Conservation (phyloP, 2,797 vertebrate genomes). For the Apogon talboti region DNA sequence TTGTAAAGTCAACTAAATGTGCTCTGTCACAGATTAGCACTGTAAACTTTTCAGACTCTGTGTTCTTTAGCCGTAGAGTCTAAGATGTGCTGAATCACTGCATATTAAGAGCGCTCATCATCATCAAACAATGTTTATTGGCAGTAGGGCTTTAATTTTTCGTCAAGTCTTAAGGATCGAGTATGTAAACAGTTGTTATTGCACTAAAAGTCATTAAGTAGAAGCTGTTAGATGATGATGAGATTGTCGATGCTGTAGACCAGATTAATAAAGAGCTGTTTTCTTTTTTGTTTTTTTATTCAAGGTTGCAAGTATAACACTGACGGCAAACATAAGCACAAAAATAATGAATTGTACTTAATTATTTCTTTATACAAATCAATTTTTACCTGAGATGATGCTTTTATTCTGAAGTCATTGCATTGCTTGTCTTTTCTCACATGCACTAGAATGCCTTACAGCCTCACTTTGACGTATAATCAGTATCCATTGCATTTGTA, state of each 20-base stretch:
- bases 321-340: too few relatives aligned
- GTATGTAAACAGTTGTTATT: conserved; percentile 29
- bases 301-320: neutral
- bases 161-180: conserved; percentile 6
- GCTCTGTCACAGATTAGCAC: conserved; percentile 31
- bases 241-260: conserved; percentile 30
- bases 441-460: too few relatives aligned
- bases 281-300: too few relatives aligned
- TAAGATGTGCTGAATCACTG: conserved; percentile 49
- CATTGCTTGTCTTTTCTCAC: too few relatives aligned
- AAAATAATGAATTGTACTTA: too few relatives aligned
- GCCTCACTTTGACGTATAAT: neutral
- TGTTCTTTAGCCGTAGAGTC: conserved; percentile 25
- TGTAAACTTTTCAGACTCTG: conserved; percentile 37
- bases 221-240: conserved; percentile 26
- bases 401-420: too few relatives aligned
- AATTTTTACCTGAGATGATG: too few relatives aligned
- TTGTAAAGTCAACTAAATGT: conserved; percentile 51
- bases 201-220: conserved; percentile 26
- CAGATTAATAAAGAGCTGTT: neutral
- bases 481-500: conserved; percentile 12
- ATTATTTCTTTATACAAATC: too few relatives aligned
- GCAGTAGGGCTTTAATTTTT: neutral
- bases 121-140: conserved; percentile 39
- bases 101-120: conserved; percentile 44